Evolutionary conservation across 2,113 vertebrate genomes (phyloP), one percentile per base, ranked within the genome.

Genomic region (Oenanthe oenanthe): DNA sequence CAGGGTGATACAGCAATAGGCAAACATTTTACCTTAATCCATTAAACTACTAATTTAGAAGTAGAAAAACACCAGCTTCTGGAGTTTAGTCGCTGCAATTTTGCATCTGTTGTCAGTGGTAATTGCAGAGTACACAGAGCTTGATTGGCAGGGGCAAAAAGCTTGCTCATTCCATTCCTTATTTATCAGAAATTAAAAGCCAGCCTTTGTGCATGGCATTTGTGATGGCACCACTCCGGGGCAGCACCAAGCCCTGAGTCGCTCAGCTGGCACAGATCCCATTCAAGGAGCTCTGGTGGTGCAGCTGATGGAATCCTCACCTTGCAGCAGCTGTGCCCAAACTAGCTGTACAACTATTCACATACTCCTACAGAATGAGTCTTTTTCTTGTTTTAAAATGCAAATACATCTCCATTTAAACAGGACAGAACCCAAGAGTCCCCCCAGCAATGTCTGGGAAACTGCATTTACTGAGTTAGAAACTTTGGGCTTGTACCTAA

Each of bases 21-120:
- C 65, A 96, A 91, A 94, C 89, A 47, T 91, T 91, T 86, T 54
- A 71, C 38, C 34, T 67, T 78, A 67, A 70, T 38, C 73, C 34
- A 81, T 32, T 66, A 40, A 80, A 54, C 32, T 80, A 36, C 60
- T 87, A 45, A 87, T 89, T 89, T 66, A 40, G 73, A 90, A 73
- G 31, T 25, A 70, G 56, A 56, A 84, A 94, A 70, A 4, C 60
- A 85, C 17, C 73, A 65, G 25, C 51, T 81, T 80, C 56, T 66
- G 56, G 38, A 13, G 10, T 87, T 91, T 77, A 84, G 80, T 88
- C 60, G 63, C 29, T 71, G 47, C 80, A 32, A 9, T 71, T 89
- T 91, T 84, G 81, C n/a, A 42, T 83, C 54, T 85, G 40, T 48
- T 90, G 62, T 83, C 83, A 65, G 5, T 14, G 57, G 17, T 73